phyloP scores from a whole-genome alignment of 2,888 invertebrate genomes.

The Oscheius sp. region DNA sequence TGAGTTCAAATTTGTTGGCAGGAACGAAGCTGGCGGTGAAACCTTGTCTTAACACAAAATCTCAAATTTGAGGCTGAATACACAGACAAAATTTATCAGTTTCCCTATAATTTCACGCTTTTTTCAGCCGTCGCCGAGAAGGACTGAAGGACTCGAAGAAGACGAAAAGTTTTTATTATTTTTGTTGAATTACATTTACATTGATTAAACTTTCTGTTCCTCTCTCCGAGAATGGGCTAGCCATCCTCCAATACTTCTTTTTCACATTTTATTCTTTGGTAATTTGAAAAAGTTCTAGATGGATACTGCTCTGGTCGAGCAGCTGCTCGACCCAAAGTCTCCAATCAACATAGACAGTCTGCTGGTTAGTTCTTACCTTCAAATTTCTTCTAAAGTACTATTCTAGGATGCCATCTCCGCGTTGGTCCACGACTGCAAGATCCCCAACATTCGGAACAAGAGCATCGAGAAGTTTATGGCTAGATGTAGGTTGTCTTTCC shows the following conservation, averaged over 20 bases:
- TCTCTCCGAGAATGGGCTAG: neutral
- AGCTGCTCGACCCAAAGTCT: slow-evolving; percentile 66
- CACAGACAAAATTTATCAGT: too few relatives aligned
- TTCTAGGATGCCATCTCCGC: slow-evolving; percentile 90
- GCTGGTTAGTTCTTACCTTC: slow-evolving; percentile 49
- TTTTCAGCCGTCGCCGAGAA: too few relatives aligned
- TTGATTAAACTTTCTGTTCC: neutral
- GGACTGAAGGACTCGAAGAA: too few relatives aligned
- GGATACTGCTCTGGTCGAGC: slow-evolving; percentile 57
- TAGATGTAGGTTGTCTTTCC: slow-evolving; percentile 56
- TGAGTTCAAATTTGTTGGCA: too few relatives aligned
- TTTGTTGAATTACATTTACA: neutral
- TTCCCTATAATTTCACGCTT: too few relatives aligned
- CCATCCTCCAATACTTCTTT: neutral
- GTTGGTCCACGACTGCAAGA: slow-evolving; percentile 91
- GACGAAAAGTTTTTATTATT: too few relatives aligned
- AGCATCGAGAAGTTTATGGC: slow-evolving; percentile 93
- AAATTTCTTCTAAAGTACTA: neutral
- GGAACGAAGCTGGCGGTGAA: too few relatives aligned
- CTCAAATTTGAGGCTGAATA: too few relatives aligned
- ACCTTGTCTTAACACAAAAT: too few relatives aligned
- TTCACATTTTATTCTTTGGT: neutral
- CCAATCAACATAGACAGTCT: slow-evolving; percentile 70
- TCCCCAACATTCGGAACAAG: slow-evolving; percentile 93
- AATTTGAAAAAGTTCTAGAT: slow-evolving; percentile 29